A percentile compares a stretch with the other conserved stretches of the same genome.
Conservation (phyloP, 2,888 invertebrate species). For the Drosophila austrosaltans region DNA sequence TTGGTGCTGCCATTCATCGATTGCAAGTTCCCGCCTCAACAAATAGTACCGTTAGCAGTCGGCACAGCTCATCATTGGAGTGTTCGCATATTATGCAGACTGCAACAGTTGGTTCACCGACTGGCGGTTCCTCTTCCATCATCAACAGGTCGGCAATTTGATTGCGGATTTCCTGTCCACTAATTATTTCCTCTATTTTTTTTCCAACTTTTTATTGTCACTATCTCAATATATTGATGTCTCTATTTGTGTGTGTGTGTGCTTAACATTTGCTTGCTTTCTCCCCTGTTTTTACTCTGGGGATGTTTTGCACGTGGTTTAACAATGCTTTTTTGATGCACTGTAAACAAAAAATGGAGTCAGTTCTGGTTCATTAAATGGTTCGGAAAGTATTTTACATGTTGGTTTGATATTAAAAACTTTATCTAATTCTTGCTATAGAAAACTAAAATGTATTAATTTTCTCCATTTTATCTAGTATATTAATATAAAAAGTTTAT, state of each 20-base stretch:
- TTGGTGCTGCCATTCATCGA: slow-evolving; percentile 67
- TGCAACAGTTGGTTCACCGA: slow-evolving; percentile 46
- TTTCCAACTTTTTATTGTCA: background rate
- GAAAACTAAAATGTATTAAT: no score
- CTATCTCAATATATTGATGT: slow-evolving; percentile 2
- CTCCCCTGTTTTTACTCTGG: background rate
- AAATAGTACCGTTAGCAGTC: slow-evolving; percentile 30
- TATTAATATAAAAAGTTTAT: no score
- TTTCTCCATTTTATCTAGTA: no score
- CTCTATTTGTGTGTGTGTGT: background rate
- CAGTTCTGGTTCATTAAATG: slow-evolving; percentile 6
- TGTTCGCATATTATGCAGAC: slow-evolving; percentile 68
- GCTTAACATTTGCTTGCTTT: background rate
- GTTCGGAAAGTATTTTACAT: background rate
- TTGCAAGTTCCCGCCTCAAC: slow-evolving; percentile 60
- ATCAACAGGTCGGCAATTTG: slow-evolving; percentile 18
- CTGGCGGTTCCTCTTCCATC: background rate
- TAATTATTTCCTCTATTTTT: background rate
- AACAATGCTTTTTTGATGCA: background rate
- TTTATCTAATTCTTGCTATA: no score
- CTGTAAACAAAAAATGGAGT: background rate
- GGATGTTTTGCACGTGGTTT: background rate
- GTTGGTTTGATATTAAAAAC: background rate
- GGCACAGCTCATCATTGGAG: slow-evolving; percentile 64
- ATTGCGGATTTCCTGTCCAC: slow-evolving; percentile 17